phyloP scores from a whole-genome alignment of 2,113 vertebrate species.

The Sinocyclocheilus grahami region DNA sequence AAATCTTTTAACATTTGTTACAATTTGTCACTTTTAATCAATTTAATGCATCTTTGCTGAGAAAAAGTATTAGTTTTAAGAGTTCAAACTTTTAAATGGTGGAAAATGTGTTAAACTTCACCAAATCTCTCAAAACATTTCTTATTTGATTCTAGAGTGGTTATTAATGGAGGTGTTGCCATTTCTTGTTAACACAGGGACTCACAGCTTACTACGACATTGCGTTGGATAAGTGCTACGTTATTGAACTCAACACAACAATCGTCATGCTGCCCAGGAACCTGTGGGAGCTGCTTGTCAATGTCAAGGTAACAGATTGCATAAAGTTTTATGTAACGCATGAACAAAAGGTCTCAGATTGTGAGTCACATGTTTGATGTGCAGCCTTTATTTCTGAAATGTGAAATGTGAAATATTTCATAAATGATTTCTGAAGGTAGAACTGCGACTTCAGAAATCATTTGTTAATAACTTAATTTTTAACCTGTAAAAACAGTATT shows the following conservation, averaged over 20 bases:
- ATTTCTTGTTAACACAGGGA: constrained; percentile 71
- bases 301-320: constrained; percentile 84
- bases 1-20: neutral
- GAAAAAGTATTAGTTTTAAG: neutral
- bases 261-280: constrained; percentile 88
- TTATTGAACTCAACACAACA: constrained; percentile 91
- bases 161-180: neutral
- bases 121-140: neutral
- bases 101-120: neutral
- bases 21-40: neutral
- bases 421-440: neutral
- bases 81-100: neutral
- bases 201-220: constrained; percentile 93
- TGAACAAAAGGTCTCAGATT: neutral
- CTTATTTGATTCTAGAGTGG: neutral
- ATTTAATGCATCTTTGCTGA: neutral
- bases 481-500: neutral
- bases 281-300: constrained; percentile 91
- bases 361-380: constrained; percentile 26
- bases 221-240: constrained; percentile 90
- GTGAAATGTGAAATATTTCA: neutral
- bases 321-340: neutral
- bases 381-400: neutral
- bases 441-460: neutral
- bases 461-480: neutral